Base-by-base conservation (phyloP, 2,888 invertebrate species). In the Clanis bilineata region DNA sequence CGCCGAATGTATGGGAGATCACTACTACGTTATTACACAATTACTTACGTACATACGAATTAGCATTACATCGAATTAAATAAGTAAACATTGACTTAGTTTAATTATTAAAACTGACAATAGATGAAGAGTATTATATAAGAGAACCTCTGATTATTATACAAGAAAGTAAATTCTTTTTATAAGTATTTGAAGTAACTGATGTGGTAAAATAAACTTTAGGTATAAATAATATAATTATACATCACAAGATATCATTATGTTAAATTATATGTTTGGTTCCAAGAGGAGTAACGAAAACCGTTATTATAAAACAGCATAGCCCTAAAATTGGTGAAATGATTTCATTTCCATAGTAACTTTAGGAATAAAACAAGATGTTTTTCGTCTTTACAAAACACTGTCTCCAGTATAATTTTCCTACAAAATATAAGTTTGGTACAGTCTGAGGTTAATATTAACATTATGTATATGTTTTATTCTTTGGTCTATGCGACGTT, bases 41-140 rank as follows among this genome's bases (percentile, higher is more conserved):
- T 57, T 61, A 61, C 57, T 84, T 85, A 88, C 90, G 89, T 91
- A 91, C 82, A 83, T 82, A 90, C 84, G 82, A 90, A 88, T 88
- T 92, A 92, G 86, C 84, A 84, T 89, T 86, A 87, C 73, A 80
- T 85, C 79, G 85, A 90, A 90, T 89, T 88, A 90, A 87, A 90
- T 89, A 90, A 88, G 86, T 90, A 90, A 92, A 92, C 90, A 89
- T 87, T 90, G 90, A 92, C 90, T 90, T 92, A 92, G 88, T 90
- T 88, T 90, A 90, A 85, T 81, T 86, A 87, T 87, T 86, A 87
- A 83, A 90, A 88, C 82, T 82, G 86, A 89, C 80, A 85, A 79
- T 81, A 77, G 82, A 83, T 84, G 80, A 83, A 72, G 70, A 81
- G 84, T 80, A 74, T 69, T 68, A 77, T 77, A 77, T 73, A 74